These are phyloP conservation scores for Himalopsyche phryganea DNA, from an alignment of 1,140 invertebrate species.

Conservation along the genomic window DNA sequence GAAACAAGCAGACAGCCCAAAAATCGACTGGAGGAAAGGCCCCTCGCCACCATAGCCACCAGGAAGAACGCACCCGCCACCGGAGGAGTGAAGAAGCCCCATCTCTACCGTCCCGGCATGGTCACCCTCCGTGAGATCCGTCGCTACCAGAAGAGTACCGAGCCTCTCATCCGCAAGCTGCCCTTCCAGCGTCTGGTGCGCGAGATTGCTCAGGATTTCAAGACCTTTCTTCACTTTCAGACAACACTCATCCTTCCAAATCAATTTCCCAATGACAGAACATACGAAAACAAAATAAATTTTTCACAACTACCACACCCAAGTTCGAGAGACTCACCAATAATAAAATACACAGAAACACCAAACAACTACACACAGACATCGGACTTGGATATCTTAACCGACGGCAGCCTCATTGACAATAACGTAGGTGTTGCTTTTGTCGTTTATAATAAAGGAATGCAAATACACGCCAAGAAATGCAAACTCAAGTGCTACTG, in stretches of 20 bases:
- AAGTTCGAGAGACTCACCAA: too few relatives aligned
- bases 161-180: conserved; percentile 75
- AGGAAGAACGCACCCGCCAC: conserved; percentile 78
- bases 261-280: too few relatives aligned
- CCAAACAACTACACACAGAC: too few relatives aligned
- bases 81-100: conserved; percentile 80
- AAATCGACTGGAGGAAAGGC: conserved; percentile 79
- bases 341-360: too few relatives aligned
- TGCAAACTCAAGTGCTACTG: too few relatives aligned
- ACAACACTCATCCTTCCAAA: conserved; percentile 37
- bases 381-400: too few relatives aligned
- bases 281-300: too few relatives aligned
- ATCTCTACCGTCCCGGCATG: conserved; percentile 75
- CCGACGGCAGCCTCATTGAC: too few relatives aligned
- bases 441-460: too few relatives aligned
- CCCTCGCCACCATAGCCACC: conserved; percentile 75
- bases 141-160: conserved; percentile 74
- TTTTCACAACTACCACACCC: too few relatives aligned
- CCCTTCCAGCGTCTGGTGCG: conserved; percentile 82
- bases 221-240: conserved; percentile 76
- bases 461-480: too few relatives aligned
- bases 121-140: conserved; percentile 82
- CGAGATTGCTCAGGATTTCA: conserved; percentile 83
- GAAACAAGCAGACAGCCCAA: conserved; percentile 86
- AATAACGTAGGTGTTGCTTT: too few relatives aligned